These are phyloP conservation scores for Drosophila recens DNA, from an alignment of 2,888 invertebrate species.

Conservation along the genomic window DNA sequence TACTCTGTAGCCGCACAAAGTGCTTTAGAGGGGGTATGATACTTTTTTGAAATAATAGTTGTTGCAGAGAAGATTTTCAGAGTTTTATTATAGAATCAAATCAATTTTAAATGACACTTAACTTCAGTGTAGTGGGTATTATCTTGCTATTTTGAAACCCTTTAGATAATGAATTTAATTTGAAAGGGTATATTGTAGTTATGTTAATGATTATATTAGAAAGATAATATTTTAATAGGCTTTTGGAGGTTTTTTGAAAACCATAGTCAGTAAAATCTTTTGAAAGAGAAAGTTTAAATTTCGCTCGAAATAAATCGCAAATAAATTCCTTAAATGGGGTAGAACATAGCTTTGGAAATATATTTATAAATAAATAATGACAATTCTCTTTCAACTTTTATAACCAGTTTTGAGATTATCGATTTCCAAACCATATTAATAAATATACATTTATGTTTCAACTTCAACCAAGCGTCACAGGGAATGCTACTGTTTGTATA, in stretches of 20 bases:
- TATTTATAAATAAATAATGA: neutral
- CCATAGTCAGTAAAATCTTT: too few relatives aligned
- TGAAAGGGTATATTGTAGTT: neutral
- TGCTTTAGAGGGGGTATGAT: neutral
- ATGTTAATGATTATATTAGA: too few relatives aligned
- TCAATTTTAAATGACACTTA: too few relatives aligned
- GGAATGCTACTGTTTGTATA: neutral
- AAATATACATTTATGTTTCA: neutral
- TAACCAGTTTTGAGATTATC: neutral
- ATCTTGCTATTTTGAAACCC: neutral
- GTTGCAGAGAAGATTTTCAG: neutral
- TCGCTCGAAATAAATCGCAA: neutral
- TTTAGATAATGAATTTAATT: neutral
- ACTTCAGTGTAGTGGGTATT: too few relatives aligned
- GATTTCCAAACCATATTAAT: neutral
- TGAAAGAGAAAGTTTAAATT: too few relatives aligned
- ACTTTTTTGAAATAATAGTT: neutral
- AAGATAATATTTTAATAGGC: neutral
- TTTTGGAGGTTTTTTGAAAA: too few relatives aligned
- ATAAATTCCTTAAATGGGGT: too few relatives aligned
- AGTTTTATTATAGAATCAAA: too few relatives aligned
- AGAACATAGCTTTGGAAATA: too few relatives aligned
- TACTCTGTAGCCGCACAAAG: constrained; percentile 12
- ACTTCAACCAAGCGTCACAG: neutral
- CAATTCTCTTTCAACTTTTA: neutral